These are phyloP conservation scores for Phocoena sinus DNA, from an alignment of 2,113 vertebrate genomes.

Conservation along the genomic window DNA sequence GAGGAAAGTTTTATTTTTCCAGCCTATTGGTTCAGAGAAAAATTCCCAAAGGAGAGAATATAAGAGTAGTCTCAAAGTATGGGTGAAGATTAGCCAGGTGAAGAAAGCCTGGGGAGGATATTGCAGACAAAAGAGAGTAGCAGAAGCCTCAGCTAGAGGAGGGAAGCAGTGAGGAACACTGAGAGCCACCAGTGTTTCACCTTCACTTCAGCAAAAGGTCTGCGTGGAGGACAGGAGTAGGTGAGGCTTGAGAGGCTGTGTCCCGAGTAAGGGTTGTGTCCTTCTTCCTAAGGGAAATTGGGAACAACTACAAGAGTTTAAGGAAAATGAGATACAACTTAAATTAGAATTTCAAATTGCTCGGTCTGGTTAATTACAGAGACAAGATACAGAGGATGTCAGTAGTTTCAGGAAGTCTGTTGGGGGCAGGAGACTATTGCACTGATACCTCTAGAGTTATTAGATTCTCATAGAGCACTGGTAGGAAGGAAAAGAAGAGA, in stretches of 20 bases:
- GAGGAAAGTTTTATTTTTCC: neutral
- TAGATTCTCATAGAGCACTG: neutral
- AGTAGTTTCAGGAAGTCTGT: neutral
- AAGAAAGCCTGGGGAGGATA: neutral
- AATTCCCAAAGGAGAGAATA: neutral
- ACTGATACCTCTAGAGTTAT: neutral
- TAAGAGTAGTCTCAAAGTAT: neutral
- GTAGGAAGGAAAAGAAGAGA: neutral
- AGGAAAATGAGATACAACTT: neutral
- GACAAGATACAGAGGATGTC: neutral
- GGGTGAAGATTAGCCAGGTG: neutral
- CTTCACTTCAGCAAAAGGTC: too few relatives aligned
- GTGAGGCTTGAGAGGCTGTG: neutral
- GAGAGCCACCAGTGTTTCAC: neutral
- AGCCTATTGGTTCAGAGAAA: neutral
- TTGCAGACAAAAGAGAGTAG: neutral
- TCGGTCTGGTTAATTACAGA: neutral
- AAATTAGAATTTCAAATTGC: neutral
- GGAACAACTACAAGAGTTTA: neutral
- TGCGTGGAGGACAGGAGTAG: rapidly evolving
- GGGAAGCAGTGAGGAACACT: neutral
- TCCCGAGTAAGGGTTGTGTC: neutral
- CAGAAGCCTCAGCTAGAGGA: too few relatives aligned
- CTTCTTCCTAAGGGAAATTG: neutral
- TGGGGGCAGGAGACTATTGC: neutral